These are phyloP conservation scores for Rhinopithecus roxellana DNA, from an alignment of 2,113 vertebrate genomes.

Conservation along the genomic window DNA sequence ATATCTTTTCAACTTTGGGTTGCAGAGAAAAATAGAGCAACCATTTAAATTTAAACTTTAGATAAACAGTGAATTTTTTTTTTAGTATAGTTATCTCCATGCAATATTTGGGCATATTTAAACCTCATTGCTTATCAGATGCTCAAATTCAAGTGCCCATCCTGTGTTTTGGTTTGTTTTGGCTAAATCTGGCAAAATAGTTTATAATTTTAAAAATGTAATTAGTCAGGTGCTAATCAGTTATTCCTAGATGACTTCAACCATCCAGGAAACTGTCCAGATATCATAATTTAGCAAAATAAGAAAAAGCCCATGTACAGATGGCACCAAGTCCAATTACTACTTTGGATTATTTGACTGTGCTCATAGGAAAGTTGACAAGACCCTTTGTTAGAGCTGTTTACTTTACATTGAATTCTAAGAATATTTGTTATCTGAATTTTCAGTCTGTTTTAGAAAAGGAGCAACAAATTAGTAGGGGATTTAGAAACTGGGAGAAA, in stretches of 20 bases:
- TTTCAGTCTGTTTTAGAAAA: neutral
- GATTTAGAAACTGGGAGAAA: slow-evolving; percentile 14
- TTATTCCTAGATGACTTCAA: neutral
- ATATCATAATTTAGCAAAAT: neutral
- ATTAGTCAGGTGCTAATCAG: neutral
- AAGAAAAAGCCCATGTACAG: neutral
- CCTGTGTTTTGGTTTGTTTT: neutral
- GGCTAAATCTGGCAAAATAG: neutral
- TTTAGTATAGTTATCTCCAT: neutral
- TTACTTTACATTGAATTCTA: slow-evolving; percentile 6
- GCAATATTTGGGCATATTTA: neutral
- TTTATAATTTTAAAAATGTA: neutral
- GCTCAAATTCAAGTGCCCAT: neutral
- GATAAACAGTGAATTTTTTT: neutral
- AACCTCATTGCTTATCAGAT: neutral
- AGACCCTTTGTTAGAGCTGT: neutral
- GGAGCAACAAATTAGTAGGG: neutral
- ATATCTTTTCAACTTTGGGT: neutral
- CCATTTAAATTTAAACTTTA: neutral
- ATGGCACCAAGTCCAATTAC: neutral
- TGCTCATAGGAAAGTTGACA: neutral
- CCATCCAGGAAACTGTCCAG: neutral
- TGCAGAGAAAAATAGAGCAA: neutral
- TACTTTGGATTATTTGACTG: neutral
- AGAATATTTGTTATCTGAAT: neutral